These are phyloP conservation scores for Dilophus febrilis DNA, from an alignment of 2,888 invertebrate species.

Conservation along the genomic window DNA sequence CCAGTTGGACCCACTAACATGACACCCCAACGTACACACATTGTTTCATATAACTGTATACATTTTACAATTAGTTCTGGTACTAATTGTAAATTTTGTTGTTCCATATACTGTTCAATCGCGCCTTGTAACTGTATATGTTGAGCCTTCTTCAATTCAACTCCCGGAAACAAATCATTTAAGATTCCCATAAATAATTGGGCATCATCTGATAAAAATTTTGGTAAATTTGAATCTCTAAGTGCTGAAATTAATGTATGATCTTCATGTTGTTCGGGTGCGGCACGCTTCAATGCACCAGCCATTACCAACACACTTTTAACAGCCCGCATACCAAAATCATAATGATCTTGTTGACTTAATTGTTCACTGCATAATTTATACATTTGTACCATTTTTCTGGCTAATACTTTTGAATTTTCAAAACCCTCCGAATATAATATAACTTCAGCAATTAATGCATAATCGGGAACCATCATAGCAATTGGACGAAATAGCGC, in stretches of 20 bases:
- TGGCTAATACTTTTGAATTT: conserved; percentile 68
- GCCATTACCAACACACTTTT: conserved; percentile 63
- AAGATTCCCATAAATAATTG: conserved; percentile 72
- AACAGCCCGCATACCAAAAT: conserved; percentile 86
- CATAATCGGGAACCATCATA: conserved; percentile 89
- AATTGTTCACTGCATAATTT: conserved; percentile 80
- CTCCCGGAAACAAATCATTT: conserved; percentile 77
- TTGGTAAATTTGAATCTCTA: conserved; percentile 78
- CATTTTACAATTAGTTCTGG: conserved; percentile 50
- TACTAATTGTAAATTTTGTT: conserved; percentile 48
- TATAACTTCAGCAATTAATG: conserved; percentile 77
- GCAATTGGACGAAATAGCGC: conserved; percentile 72
- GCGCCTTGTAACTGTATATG: conserved; percentile 59
- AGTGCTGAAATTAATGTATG: conserved; percentile 69
- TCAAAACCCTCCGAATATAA: conserved; percentile 89
- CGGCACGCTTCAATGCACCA: conserved; percentile 68
- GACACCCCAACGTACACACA: conserved; percentile 82
- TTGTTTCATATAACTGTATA: conserved; percentile 77
- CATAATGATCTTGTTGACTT: conserved; percentile 83
- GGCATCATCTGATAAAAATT: conserved; percentile 74
- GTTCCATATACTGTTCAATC: conserved; percentile 36
- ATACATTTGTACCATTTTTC: conserved; percentile 88
- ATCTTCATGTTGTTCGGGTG: conserved; percentile 70
- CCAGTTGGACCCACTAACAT: conserved; percentile 86
- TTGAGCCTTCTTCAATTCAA: conserved; percentile 58